Percentiles rank a stretch among this genome's conserved stretches.
Conservation (phyloP, 2,113 vertebrate species). For the Loxodonta africana region DNA sequence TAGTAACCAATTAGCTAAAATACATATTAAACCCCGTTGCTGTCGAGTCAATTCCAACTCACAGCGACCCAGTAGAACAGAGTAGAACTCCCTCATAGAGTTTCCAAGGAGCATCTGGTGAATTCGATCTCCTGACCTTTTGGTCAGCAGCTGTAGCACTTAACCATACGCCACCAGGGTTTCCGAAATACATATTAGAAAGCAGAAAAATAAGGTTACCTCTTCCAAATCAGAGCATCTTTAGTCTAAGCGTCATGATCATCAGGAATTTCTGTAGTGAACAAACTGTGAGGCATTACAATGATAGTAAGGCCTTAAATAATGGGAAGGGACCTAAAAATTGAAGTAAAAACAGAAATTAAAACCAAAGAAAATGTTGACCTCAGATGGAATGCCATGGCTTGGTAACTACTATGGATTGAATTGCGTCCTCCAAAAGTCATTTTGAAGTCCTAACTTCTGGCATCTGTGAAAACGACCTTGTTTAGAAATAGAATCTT, state of each 20-base stretch:
- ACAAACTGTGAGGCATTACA: slow-evolving; percentile 16
- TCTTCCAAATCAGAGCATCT: neutral
- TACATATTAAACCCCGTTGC: neutral
- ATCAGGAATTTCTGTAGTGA: neutral
- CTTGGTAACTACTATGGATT: neutral
- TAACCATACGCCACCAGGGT: too few relatives aligned
- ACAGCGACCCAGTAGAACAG: too few relatives aligned
- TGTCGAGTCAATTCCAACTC: too few relatives aligned
- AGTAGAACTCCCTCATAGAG: too few relatives aligned
- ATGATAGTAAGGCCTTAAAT: neutral
- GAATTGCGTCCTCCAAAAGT: too few relatives aligned
- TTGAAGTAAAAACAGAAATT: neutral
- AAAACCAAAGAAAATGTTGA: slow-evolving; percentile 19
- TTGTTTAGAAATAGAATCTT: neutral
- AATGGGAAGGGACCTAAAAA: neutral
- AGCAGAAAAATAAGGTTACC: neutral
- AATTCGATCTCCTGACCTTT: too few relatives aligned
- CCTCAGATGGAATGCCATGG: neutral
- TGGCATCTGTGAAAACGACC: neutral
- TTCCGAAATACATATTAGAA: neutral
- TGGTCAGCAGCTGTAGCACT: too few relatives aligned
- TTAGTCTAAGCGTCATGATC: neutral
- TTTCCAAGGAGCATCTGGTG: too few relatives aligned
- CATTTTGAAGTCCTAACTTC: neutral
- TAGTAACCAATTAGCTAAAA: neutral